Evolutionary conservation across 2,113 vertebrate species (phyloP).

Genomic region (Xiphophorus couchianus): DNA sequence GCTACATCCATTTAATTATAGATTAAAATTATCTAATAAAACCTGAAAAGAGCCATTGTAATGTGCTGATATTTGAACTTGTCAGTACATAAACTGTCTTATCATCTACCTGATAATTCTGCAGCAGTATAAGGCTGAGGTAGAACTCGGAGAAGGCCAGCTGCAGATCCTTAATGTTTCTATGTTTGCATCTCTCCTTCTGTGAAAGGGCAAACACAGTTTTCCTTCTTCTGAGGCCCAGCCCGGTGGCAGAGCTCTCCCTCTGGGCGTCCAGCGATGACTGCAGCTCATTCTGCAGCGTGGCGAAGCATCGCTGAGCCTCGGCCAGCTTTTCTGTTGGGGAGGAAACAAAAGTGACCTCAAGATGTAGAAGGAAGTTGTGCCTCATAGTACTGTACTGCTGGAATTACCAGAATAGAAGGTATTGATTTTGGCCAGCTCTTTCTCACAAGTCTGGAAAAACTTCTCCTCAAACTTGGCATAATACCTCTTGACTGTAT

Average conservation of each 20-base stretch:
- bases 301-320: constrained; percentile 94
- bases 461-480: constrained; percentile 99
- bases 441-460: constrained; percentile 98
- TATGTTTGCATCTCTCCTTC: constrained; percentile 93
- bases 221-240: constrained; percentile 85
- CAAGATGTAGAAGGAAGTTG: neutral
- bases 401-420: constrained; percentile 94
- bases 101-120: constrained; percentile 94
- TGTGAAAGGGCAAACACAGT: constrained; percentile 96
- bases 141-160: constrained; percentile 99
- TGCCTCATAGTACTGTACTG: no score
- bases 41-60: neutral
- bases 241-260: constrained; percentile 82
- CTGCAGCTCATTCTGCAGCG: constrained; percentile 95
- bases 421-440: constrained; percentile 99
- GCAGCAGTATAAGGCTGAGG: constrained; percentile 98
- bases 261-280: constrained; percentile 94
- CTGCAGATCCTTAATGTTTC: constrained; percentile 97
- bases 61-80: neutral
- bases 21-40: neutral
- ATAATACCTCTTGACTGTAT: constrained; percentile 96
- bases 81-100: neutral
- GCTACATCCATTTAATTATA: no score
- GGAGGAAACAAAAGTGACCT: neutral
- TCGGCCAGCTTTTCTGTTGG: constrained; percentile 94